These are phyloP conservation scores for Callyntrura guangdongensis DNA, from an alignment of 2,888 invertebrate genomes.

Conservation along the genomic window DNA sequence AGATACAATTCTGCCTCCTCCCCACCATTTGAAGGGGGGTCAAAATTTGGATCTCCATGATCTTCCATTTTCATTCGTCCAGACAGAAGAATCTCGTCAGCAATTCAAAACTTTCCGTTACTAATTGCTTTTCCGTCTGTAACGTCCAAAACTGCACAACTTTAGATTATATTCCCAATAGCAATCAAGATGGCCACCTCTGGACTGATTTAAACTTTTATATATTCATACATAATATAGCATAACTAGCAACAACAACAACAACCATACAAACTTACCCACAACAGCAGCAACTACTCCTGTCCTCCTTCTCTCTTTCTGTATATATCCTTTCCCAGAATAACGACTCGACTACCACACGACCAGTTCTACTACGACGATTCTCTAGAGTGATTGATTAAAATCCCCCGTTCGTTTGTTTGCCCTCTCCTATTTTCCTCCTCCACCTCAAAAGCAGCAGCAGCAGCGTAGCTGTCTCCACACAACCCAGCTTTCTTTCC, in stretches of 20 bases:
- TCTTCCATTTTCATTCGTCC: slow-evolving; percentile 37
- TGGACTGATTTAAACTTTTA: slow-evolving; percentile 37
- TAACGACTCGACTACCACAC: slow-evolving; percentile 34
- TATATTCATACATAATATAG: neutral
- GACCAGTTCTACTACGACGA: neutral
- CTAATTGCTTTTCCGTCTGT: neutral
- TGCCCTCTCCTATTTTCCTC: neutral
- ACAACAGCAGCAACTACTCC: neutral
- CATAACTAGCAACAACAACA: neutral
- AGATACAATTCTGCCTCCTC: slow-evolving; percentile 77
- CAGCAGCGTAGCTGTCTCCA: slow-evolving; percentile 1
- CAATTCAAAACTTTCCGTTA: no score
- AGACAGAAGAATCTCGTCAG: neutral
- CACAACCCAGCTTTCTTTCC: neutral
- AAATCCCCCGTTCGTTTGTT: slow-evolving; percentile 41
- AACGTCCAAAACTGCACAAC: neutral
- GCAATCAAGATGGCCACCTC: slow-evolving; percentile 30
- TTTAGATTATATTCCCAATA: neutral
- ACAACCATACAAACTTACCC: neutral
- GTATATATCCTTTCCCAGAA: neutral
- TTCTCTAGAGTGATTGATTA: slow-evolving; percentile 36
- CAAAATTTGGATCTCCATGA: slow-evolving; percentile 36
- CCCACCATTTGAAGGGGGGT: slow-evolving; percentile 47
- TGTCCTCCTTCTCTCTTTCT: neutral
- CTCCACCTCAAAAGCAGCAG: neutral